Evolutionary conservation across 1,140 invertebrate species (phyloP).

Genomic region (Penaeus chinensis): DNA sequence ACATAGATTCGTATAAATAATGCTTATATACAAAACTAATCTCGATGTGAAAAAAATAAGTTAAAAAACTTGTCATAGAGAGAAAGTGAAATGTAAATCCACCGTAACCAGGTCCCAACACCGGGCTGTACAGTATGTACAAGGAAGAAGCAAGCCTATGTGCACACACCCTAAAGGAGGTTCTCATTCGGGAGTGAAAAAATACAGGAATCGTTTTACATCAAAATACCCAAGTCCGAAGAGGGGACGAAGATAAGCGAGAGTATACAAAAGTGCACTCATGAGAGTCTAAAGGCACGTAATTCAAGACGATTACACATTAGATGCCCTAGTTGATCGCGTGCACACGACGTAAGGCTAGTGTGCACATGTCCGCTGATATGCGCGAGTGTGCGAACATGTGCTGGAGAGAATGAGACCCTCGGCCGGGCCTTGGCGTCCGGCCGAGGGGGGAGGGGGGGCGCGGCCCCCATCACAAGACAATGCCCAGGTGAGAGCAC

Average conservation of each 20-base stretch:
- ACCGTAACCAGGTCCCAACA: conserved; percentile 23
- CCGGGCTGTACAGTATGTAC: conserved; percentile 34
- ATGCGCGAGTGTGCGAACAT: neutral
- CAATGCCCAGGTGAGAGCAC: neutral
- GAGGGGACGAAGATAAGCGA: neutral
- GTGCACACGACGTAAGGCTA: neutral
- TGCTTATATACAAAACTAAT: conserved; percentile 46
- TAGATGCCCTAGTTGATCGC: neutral
- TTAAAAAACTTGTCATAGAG: conserved; percentile 17
- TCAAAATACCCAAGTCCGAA: neutral
- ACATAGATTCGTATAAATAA: conserved; percentile 51
- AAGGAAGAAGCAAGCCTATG: conserved; percentile 7
- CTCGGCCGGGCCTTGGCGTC: neutral
- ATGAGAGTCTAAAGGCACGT: conserved; percentile 5
- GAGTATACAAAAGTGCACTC: neutral
- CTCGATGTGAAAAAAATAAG: conserved; percentile 33
- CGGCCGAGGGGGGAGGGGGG: neutral
- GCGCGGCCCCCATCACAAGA: neutral
- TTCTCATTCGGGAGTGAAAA: neutral
- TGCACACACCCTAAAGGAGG: conserved; percentile 4
- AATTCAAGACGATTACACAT: conserved; percentile 20
- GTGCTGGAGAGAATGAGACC: conserved; percentile 5
- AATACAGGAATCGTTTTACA: conserved; percentile 1
- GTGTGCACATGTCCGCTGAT: neutral
- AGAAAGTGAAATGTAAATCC: conserved; percentile 1